A percentile compares a stretch with the other conserved stretches of the same genome.
These are phyloP conservation scores for Phalacrocorax carbo DNA, from an alignment of 2,113 vertebrate genomes.

Conservation along the genomic window DNA sequence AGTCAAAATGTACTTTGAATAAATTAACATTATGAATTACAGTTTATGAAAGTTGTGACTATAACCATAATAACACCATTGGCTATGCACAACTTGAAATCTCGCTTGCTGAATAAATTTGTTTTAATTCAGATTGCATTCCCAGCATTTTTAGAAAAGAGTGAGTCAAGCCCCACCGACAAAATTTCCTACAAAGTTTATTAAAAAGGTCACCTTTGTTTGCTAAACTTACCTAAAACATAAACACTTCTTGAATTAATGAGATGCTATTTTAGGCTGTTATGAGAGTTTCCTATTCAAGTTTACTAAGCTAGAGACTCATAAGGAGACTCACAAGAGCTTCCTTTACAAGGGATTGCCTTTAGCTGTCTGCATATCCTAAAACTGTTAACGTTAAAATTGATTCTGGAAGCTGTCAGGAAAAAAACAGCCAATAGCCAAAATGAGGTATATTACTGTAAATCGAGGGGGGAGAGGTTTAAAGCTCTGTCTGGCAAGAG, in stretches of 20 bases:
- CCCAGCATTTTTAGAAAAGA: constrained; percentile 3
- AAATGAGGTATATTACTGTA: constrained; percentile 28
- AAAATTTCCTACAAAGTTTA: constrained; percentile 24
- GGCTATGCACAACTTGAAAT: constrained; percentile 11
- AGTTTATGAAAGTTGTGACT: constrained; percentile 21
- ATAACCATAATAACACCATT: constrained; percentile 14
- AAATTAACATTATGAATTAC: constrained; percentile 49
- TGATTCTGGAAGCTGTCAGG: background rate
- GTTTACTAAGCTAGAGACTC: background rate
- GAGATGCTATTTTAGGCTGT: background rate
- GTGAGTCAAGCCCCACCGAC: background rate
- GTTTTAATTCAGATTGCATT: constrained; percentile 40
- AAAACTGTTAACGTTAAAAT: constrained; percentile 3
- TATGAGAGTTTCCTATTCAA: constrained; percentile 16
- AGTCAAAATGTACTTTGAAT: constrained; percentile 22
- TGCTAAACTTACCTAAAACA: constrained; percentile 17
- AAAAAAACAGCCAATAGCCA: background rate
- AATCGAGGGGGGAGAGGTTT: constrained; percentile 16
- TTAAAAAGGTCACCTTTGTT: constrained; percentile 31
- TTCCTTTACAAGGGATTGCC: background rate
- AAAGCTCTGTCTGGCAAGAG: constrained; percentile 70
- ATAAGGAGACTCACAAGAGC: background rate
- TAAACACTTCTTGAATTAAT: constrained; percentile 38
- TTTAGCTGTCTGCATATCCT: background rate
- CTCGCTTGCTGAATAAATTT: constrained; percentile 44